Base-by-base conservation (phyloP, 2,113 vertebrate species). In the Ariopsis seemanni region DNA sequence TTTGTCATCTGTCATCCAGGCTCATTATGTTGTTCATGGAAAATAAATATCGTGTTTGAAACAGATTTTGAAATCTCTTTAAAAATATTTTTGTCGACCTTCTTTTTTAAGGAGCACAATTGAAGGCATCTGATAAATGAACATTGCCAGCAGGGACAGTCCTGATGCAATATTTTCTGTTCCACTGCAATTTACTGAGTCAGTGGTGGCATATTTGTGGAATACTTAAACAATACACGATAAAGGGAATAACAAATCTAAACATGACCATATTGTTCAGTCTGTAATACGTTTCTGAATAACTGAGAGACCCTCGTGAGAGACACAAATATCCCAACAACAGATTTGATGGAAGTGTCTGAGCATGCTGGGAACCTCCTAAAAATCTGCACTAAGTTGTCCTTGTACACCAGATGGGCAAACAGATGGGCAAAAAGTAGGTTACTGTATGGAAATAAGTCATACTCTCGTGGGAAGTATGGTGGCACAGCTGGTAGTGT, bases 121-220 rank as follows among this genome's bases (percentile, higher is more conserved):
- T 14, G 12, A 42, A 81, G 10, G 30, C 30, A 62, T 62, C 18
- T 62, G 12, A 82, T 82, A 82, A 82, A 82, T 62, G 30, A 82
- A 62, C 79, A 42, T 42, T 25, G 79, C 57, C 79, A 82, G 79
- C 79, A 82, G 79, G 30, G 30, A 20, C 48, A 82, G 17, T 14
- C 58, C 57, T 82, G 79, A 82, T 82, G 79, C 7, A 82, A 82
- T 11, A 2, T 25, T 82, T 82, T 10, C 79, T 62, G 57, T 62
- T 82, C 57, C 57, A 48, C 57, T 62, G 79, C 58, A 82, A 82
- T 62, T 42, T 20, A 62, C 62, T 62, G 18, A 48, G 30, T 9
- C 30, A 60, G 25, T 22, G 30, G 18, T 27, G 30, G 18, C 79
- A 81, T n/a, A 18, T 9, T 10, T 62, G 57, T 34, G 30, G 42